A percentile compares a stretch with the other conserved stretches of the same genome.
These are phyloP conservation scores for Pardosa pseudoannulata DNA, from an alignment of 2,888 invertebrate species.

Conservation along the genomic window DNA sequence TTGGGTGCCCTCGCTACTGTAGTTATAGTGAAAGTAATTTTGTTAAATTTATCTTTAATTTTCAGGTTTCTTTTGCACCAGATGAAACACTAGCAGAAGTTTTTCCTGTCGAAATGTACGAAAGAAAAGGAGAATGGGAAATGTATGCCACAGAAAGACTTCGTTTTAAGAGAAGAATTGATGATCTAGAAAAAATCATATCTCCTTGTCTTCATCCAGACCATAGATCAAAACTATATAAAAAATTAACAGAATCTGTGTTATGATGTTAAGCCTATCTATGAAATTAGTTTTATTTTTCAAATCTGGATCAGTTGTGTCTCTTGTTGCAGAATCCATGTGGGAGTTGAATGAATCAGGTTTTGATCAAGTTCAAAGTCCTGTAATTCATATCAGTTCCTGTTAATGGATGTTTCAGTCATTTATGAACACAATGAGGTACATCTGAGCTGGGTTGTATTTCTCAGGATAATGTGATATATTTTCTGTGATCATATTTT, in stretches of 20 bases:
- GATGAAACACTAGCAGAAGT: slow-evolving; percentile 40
- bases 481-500: too few relatives aligned
- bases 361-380: too few relatives aligned
- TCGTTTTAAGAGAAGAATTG: slow-evolving; percentile 74
- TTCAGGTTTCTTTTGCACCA: slow-evolving; percentile 60
- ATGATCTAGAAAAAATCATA: slow-evolving; percentile 70
- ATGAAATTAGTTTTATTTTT: not conserved
- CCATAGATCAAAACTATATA: slow-evolving; percentile 72
- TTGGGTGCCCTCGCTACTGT: too few relatives aligned
- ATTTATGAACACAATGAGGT: too few relatives aligned
- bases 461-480: too few relatives aligned
- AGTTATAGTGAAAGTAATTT: too few relatives aligned
- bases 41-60: not conserved
- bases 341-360: too few relatives aligned
- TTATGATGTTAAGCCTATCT: slow-evolving; percentile 21
- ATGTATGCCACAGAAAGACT: slow-evolving; percentile 73
- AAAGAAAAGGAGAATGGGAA: slow-evolving; percentile 74
- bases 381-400: too few relatives aligned
- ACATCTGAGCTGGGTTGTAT: too few relatives aligned
- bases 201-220: slow-evolving; percentile 69
- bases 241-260: slow-evolving; percentile 18
- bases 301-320: too few relatives aligned
- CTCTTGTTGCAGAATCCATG: too few relatives aligned
- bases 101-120: slow-evolving; percentile 31
- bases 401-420: too few relatives aligned